Evolutionary conservation across 2,888 invertebrate genomes (phyloP), one percentile per base, ranked within the genome.

Genomic region (Biston stratarius): DNA sequence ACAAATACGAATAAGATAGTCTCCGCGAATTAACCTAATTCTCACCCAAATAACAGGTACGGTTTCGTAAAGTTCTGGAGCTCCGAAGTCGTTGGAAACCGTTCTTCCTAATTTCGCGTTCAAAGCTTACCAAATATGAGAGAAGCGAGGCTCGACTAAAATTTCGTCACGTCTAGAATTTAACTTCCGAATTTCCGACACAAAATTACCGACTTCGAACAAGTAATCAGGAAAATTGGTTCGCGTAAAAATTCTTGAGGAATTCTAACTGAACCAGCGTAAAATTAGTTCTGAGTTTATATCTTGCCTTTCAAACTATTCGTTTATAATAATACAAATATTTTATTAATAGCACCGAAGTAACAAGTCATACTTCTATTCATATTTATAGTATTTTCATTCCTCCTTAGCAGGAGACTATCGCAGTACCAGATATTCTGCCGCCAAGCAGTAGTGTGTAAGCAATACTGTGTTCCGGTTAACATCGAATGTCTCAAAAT

Each of bases 121-220:
- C 53, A 42, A 67, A 58, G 61, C 48, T 59, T 71, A 72, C 70
- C 71, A 75, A 75, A 78, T 73, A 75, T 77, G 72, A 81, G 75
- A 77, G 77, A 80, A 77, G 76, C 70, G 75, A 75, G 70, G 64
- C 52, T 60, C 73, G 67, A 59, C 72, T 73, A 70, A 74, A 78
- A 80, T 77, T 76, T 72, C 75, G 69, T 77, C 75, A 61, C 75
- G 69, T 67, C 40, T 53, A 51, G 53, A 69, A 74, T 73, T 75
- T 77, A 77, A 79, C 77, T 77, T 74, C 72, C 71, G 69, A 67
- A 67, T 71, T 69, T 66, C 67, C 65, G 64, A 51, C 57, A 45
- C 64, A 57, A 63, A 85, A 85, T 85, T 85, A 84, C 78, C 67
- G 57, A 11, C 48, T 24, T 34, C 51, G 63, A 56, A 40, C 48